These are phyloP conservation scores for Heterotis niloticus DNA, from an alignment of 2,113 vertebrate species.

Conservation along the genomic window DNA sequence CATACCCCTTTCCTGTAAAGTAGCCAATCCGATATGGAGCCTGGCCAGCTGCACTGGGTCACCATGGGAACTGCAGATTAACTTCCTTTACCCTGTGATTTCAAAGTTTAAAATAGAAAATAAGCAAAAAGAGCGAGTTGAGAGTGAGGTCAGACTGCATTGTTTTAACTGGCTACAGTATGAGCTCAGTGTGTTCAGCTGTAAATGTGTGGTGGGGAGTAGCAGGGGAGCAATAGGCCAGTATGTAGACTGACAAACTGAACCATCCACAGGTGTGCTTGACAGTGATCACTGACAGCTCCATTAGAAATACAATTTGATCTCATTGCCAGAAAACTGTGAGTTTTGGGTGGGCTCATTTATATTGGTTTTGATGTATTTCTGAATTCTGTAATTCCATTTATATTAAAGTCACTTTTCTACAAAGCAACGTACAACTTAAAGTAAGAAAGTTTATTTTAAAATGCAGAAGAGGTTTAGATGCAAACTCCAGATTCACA, in stretches of 20 bases:
- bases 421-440: too few species aligned
- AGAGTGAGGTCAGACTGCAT: slow-evolving; percentile 5
- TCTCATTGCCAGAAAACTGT: too few species aligned
- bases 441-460: too few species aligned
- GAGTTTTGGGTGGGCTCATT: too few species aligned
- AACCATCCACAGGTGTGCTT: not conserved
- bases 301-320: not conserved
- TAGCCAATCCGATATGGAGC: slow-evolving; percentile 39
- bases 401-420: too few species aligned
- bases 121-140: slow-evolving; percentile 13
- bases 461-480: too few species aligned
- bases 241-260: not conserved
- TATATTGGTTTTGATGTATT: too few species aligned
- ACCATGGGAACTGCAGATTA: slow-evolving; percentile 40
- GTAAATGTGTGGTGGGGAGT: not conserved
- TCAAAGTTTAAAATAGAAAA: slow-evolving; percentile 45
- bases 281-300: not conserved
- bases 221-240: not conserved
- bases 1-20: slow-evolving; percentile 34
- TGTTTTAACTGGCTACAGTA: not conserved
- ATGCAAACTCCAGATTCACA: too few species aligned
- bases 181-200: too few species aligned
- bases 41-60: slow-evolving; percentile 36
- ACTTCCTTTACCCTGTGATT: slow-evolving; percentile 42
- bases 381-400: too few species aligned